Evolutionary conservation across 1,140 invertebrate genomes (phyloP), one percentile per base, ranked within the genome.

Genomic region (Leptinotarsa texana): DNA sequence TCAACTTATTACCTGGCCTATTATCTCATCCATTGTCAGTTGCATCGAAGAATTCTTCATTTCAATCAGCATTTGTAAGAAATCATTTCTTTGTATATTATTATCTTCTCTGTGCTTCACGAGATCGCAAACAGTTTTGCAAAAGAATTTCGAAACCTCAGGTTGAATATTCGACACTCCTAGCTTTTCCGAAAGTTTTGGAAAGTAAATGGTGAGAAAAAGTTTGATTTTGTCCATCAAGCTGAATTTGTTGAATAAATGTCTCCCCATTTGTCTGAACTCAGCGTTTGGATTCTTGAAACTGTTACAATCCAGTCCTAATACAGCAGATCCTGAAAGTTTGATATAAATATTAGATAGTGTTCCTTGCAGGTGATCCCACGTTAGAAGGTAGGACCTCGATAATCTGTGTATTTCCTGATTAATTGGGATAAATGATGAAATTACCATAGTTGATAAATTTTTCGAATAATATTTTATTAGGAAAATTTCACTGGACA

Each of bases 301-400:
- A n/a, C 87, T 83, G 71, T 89, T 87, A 77, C 86, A 86, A 68
- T 90, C 82, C 6, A 91, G 80, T 4, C 90, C 90, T 82, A 91
- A 91, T 5, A 87, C 89, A 69, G 87, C 88, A 0, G 86, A 86
- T 1, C 87, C 89, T 65, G 8, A 22, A 27, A 65, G 27, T 27
- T 27, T 27, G 27, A 27, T 27, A 27, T 27, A 5, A 27, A 27
- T 27, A 27, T 27, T 1, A 27, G 27, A 27, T 27, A 27, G 27
- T 27, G 5, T 27, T 27, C 27, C 27, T 27, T 27, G 27, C 27
- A 27, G 27, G 27, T 27, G 5, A 27, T 27, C 27, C 5, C 5
- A 27, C 1, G 27, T 27, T 27, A 27, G 27, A 27, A 27, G 27
- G 27, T 27, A 24, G 24, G 24, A 24, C 22, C 22, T 24, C 22